A percentile compares a stretch with the other conserved stretches of the same genome.
phyloP scores from a whole-genome alignment of 2,888 invertebrate genomes.

The Drosophila picticornis region DNA sequence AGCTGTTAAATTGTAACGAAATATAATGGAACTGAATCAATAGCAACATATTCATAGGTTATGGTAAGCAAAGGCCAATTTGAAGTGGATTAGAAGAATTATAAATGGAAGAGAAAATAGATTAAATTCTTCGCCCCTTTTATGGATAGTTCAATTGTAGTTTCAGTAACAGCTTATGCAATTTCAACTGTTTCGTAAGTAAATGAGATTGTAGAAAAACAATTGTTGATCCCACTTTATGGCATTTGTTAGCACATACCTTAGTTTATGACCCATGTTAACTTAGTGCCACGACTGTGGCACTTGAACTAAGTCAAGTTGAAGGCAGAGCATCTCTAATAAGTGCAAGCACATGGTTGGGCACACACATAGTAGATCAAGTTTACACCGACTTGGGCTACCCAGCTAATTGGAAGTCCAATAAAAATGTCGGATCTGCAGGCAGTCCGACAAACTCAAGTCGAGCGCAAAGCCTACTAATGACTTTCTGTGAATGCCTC shows the following conservation, averaged over 20 bases:
- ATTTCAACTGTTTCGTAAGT: background rate
- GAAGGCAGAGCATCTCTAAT: constrained; percentile 30
- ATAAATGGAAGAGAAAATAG: background rate
- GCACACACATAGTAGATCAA: constrained; percentile 72
- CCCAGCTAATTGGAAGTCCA: constrained; percentile 81
- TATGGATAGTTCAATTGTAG: background rate
- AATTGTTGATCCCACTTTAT: background rate
- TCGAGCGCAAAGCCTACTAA: constrained; percentile 77
- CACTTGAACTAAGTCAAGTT: constrained; percentile 2
- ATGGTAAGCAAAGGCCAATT: background rate
- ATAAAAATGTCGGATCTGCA: constrained; percentile 80
- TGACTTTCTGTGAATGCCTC: constrained; percentile 77
- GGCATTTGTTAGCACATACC: constrained; percentile 1
- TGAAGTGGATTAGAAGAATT: background rate
- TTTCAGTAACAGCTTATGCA: background rate
- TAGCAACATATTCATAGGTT: background rate
- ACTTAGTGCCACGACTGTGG: background rate
- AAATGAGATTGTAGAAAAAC: background rate
- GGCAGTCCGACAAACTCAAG: constrained; percentile 71
- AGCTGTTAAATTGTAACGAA: no score
- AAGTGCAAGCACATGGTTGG: constrained; percentile 20
- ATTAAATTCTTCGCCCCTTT: background rate
- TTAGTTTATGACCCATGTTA: background rate
- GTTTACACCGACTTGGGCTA: constrained; percentile 68
- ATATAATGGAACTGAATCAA: background rate